Percentiles rank a stretch among this genome's conserved stretches.
These are phyloP conservation scores for Lonchura striata DNA, from an alignment of 2,113 vertebrate species.

Conservation along the genomic window DNA sequence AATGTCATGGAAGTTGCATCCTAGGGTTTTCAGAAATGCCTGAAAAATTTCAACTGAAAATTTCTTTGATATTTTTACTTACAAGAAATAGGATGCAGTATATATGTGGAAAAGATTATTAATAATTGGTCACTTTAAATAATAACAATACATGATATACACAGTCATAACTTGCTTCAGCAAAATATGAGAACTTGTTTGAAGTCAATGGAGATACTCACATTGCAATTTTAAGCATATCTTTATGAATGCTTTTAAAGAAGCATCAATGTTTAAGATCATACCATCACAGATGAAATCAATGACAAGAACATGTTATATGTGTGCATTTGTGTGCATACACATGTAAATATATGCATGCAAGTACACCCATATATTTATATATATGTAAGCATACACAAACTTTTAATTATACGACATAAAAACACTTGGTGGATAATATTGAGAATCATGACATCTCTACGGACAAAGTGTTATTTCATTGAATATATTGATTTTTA, in stretches of 20 bases:
- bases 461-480: neutral
- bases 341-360: neutral
- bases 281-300: neutral
- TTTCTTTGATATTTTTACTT: neutral
- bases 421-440: neutral
- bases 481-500: neutral
- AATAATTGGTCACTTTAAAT: neutral
- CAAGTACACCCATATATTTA: neutral
- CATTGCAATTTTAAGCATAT: neutral
- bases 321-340: neutral
- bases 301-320: neutral
- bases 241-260: neutral
- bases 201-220: neutral
- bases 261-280: neutral
- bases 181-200: neutral
- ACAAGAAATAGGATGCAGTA: neutral
- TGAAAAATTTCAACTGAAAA: neutral
- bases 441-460: neutral
- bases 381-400: neutral
- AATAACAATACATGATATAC: neutral
- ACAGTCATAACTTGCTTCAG: neutral
- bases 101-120: neutral
- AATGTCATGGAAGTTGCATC: neutral
- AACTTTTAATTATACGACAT: neutral
- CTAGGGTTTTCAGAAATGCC: neutral